Percentiles rank a stretch among this genome's conserved stretches.
Evolutionary conservation across 2,797 vertebrate species (phyloP).

Genomic region (Eulemur albifrons): DNA sequence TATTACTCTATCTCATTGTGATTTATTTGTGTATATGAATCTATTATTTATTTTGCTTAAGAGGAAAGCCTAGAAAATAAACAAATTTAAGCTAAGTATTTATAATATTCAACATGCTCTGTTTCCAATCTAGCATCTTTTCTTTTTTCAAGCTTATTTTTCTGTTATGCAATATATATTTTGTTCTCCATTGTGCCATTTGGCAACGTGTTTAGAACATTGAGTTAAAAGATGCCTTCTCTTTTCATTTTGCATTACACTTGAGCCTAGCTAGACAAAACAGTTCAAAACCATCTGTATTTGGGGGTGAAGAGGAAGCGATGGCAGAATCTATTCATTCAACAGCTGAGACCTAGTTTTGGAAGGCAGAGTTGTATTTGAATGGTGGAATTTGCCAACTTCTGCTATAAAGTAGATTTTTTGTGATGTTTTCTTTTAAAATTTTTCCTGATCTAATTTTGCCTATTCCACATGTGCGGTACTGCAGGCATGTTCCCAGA

Average conservation of each 20-base stretch:
- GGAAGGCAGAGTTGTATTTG: background rate
- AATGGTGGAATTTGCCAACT: background rate
- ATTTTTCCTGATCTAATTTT: background rate
- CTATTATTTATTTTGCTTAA: background rate
- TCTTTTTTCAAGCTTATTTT: constrained; percentile 9
- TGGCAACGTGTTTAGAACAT: background rate
- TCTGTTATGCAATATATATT: background rate
- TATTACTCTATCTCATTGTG: background rate
- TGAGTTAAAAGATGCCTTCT: background rate
- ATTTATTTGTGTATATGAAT: background rate
- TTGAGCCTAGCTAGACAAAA: background rate
- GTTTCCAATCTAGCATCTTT: background rate
- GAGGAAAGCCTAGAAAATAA: background rate
- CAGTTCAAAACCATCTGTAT: background rate
- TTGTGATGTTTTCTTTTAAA: background rate
- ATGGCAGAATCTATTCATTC: background rate
- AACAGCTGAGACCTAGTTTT: background rate
- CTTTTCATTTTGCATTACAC: background rate
- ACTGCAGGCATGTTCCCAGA: background rate
- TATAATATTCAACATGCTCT: background rate
- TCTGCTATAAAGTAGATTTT: background rate
- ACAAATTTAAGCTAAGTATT: background rate
- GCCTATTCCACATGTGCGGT: background rate
- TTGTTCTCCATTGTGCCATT: background rate
- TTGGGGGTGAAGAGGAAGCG: background rate